phyloP scores from a whole-genome alignment of 2,888 invertebrate species.

The Nomada fabriciana region DNA sequence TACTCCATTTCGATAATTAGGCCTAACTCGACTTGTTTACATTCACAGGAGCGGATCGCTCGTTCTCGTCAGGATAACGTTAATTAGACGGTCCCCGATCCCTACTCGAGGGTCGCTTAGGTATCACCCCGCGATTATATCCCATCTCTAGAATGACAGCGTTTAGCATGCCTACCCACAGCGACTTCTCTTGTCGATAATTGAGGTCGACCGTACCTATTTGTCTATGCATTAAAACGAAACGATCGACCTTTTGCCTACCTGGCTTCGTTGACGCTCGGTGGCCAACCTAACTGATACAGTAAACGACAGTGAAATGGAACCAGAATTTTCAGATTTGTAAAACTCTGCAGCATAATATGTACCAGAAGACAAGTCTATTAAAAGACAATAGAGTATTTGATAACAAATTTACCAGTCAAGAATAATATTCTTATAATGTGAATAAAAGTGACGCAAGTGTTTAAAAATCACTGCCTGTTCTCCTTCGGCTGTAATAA shows the following conservation, averaged over 20 bases:
- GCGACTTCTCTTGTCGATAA: constrained; percentile 65
- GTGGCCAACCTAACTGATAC: background rate
- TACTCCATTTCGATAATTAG: constrained; percentile 66
- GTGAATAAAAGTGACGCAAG: too few relatives aligned
- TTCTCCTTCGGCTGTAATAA: too few relatives aligned
- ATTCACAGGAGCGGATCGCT: constrained; percentile 43
- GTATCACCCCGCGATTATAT: constrained; percentile 61
- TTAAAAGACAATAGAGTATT: too few relatives aligned
- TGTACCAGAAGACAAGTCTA: too few relatives aligned
- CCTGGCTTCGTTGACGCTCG: background rate
- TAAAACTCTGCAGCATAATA: background rate
- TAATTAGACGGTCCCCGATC: constrained; percentile 65
- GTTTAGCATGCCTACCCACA: constrained; percentile 52
- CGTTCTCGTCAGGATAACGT: constrained; percentile 58
- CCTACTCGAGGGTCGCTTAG: constrained; percentile 52
- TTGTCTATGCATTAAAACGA: constrained; percentile 64
- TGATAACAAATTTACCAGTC: too few relatives aligned
- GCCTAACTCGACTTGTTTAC: constrained; percentile 55
- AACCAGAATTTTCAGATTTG: background rate
- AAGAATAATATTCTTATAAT: too few relatives aligned
- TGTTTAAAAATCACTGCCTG: too few relatives aligned
- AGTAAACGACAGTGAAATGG: background rate
- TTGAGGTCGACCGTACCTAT: constrained; percentile 69
- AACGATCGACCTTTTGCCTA: constrained; percentile 32
- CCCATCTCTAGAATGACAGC: constrained; percentile 61